Base-by-base conservation (phyloP, 2,888 invertebrate genomes). In the Cataglyphis rosenhaueri region DNA sequence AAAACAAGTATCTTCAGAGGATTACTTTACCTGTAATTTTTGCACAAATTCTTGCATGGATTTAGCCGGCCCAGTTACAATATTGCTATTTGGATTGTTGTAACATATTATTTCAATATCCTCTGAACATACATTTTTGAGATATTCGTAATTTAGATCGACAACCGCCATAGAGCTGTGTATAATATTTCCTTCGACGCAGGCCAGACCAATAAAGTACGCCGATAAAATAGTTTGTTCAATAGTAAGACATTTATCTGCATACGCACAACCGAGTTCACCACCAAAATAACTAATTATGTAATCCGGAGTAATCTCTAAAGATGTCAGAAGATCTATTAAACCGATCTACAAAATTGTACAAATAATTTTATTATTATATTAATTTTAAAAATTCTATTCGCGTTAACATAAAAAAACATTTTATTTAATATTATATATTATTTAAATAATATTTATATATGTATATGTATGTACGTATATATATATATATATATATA, bases 251-350 rank as follows among this genome's bases (percentile, higher is more conserved):
- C 98, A 97, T 0, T 98, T 98, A 94, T 99, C 99, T 3, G 98
- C 98, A 95, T 99, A 99, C 0, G 98, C 98, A 94, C 99, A 99
- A 0, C 98, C 98, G 6, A 99, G 95, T 94, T 99, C 99, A 32
- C 99, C 99, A 0, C 98, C 97, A 18, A 98, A 99, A 94, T 99
- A 98, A 4, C 99, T 98, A 84, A 97, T 96, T 82, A 97, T 96
- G 15, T 96, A 96, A 94, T 97, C 97, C 0, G 97, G 96, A 64
- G 94, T 94, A 21, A 97, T 95, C 29, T 96, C 96, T 18, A 96
- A 91, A 9, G 95, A 93, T 70, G 90, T 93, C 25, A 97, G 93
- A 38, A 97, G 92, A 92, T 97, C 97, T 8, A 96, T 96, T 38
- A 97, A 92, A n/a, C 96, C 97, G 73, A 97, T 96, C 96, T 93